Conservation (phyloP, 2,797 vertebrate species). For the Sarcoramphus papa region DNA sequence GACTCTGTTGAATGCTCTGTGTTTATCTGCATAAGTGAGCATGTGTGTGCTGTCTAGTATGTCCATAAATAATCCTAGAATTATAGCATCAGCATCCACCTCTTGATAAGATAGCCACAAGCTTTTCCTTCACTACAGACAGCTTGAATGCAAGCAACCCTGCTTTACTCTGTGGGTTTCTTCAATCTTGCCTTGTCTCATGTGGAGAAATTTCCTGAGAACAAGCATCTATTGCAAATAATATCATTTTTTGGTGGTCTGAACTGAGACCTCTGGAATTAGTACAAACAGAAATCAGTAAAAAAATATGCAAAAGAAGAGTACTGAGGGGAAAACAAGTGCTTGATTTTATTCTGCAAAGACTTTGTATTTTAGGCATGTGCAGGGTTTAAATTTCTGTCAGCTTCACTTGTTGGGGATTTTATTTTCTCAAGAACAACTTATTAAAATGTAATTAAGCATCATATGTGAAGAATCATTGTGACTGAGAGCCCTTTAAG, state of each 20-base stretch:
- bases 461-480: slow-evolving; percentile 19
- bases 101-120: not conserved
- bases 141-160: not conserved
- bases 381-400: not conserved
- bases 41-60: not conserved
- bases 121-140: not conserved
- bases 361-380: not conserved
- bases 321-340: not conserved
- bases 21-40: not conserved
- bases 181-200: not conserved
- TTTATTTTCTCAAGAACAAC: slow-evolving; percentile 3
- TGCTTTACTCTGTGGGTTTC: not conserved
- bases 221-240: not conserved
- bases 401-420: not conserved
- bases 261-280: not conserved
- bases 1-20: not conserved
- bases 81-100: not conserved
- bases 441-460: slow-evolving; percentile 23
- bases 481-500: slow-evolving; percentile 27
- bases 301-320: not conserved
- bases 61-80: not conserved
- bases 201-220: not conserved
- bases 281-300: not conserved
- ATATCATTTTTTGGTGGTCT: not conserved
- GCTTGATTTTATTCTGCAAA: not conserved